Evolutionary conservation across 1,140 invertebrate species (phyloP).

Genomic region (Sitobion miscanthi): DNA sequence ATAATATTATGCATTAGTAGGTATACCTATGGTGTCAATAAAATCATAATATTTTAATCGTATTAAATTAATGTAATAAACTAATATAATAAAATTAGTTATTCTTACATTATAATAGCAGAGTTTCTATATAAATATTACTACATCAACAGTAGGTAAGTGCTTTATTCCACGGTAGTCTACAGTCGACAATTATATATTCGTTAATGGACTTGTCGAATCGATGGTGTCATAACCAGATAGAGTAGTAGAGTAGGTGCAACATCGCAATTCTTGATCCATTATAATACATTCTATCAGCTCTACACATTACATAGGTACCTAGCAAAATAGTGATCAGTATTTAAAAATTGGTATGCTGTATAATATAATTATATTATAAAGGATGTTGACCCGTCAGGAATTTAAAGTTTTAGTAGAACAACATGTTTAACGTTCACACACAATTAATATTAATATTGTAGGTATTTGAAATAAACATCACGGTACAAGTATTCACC

Average conservation of each 20-base stretch:
- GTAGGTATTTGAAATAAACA: not conserved
- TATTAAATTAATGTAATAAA: not conserved
- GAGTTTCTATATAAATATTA: not conserved
- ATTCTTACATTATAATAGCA: not conserved
- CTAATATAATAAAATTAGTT: not conserved
- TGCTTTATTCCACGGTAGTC: not conserved
- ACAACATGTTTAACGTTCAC: not conserved
- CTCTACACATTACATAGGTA: not conserved
- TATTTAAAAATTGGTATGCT: constrained; percentile 5
- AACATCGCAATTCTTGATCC: not conserved
- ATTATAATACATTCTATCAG: not conserved
- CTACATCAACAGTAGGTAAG: not conserved
- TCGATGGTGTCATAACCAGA: not conserved
- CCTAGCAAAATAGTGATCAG: not conserved
- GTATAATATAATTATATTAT: not conserved
- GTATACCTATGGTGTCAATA: not conserved
- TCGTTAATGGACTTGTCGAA: not conserved
- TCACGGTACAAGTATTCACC: not conserved
- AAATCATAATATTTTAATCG: not conserved
- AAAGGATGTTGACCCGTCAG: not conserved
- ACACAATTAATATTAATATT: not conserved
- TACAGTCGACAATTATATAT: not conserved
- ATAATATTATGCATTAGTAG: too few species aligned
- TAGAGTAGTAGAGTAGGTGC: not conserved
- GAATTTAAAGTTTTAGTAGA: not conserved